phyloP scores from a whole-genome alignment of 2,113 vertebrate genomes.

The Noctilio leporinus region DNA sequence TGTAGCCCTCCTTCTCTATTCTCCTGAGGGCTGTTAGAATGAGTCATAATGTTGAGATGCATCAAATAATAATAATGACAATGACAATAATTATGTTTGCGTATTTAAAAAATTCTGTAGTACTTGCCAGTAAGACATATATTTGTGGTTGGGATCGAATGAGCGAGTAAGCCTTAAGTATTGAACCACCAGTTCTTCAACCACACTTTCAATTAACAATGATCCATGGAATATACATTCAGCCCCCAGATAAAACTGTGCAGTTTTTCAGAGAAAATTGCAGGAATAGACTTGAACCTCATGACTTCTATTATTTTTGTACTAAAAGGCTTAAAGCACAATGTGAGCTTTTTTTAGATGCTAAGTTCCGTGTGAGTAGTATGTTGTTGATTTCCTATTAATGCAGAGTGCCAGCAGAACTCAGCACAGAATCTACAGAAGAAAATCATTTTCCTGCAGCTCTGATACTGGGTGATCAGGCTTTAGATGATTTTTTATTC shows the following conservation, averaged over 20 bases:
- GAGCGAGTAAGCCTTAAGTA: conserved; percentile 56
- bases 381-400: conserved; percentile 80
- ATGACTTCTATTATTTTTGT: conserved; percentile 79
- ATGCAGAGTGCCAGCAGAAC: conserved; percentile 74
- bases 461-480: conserved; percentile 43
- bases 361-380: conserved; percentile 72
- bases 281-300: conserved; percentile 79
- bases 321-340: conserved; percentile 80
- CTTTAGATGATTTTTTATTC: conserved; percentile 34
- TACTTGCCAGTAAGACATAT: conserved; percentile 49
- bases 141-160: neutral
- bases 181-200: conserved; percentile 65
- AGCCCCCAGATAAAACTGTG: conserved; percentile 69
- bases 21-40: conserved; percentile 18
- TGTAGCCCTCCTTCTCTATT: neutral
- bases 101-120: conserved; percentile 37
- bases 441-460: conserved; percentile 61
- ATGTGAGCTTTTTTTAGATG: conserved; percentile 79
- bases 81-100: too few species aligned
- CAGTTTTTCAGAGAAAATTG: conserved; percentile 76
- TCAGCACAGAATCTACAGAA: conserved; percentile 69
- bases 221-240: conserved; percentile 69
- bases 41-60: conserved; percentile 39
- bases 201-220: conserved; percentile 71
- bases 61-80: conserved; percentile 56